Evolutionary conservation across 2,888 invertebrate species (phyloP).

Genomic region (Chymomyza amoena): DNA sequence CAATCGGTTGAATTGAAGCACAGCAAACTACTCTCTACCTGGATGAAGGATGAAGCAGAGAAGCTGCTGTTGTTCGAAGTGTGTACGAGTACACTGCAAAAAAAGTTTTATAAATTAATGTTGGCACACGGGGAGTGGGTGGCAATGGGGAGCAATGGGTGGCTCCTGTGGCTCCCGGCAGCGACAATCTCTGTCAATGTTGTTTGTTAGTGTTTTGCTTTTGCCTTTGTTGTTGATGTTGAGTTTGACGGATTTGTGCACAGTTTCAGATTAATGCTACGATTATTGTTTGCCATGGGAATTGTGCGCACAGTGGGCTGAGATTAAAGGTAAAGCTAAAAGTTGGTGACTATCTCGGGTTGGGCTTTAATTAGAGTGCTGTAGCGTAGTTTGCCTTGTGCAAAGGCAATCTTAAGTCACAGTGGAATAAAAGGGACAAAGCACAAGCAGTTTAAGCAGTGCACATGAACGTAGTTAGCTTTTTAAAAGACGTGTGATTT

Average conservation of each 20-base stretch:
- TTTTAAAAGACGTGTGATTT: no score
- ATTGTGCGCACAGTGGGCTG: slow-evolving; percentile 50
- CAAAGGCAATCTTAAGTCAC: no score
- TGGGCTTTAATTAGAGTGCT: neutral
- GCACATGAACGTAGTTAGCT: no score
- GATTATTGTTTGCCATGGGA: slow-evolving; percentile 66
- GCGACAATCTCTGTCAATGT: slow-evolving; percentile 54
- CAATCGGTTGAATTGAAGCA: neutral
- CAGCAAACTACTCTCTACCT: slow-evolving; percentile 37
- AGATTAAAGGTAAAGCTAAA: neutral
- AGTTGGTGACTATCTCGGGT: neutral
- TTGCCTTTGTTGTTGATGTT: slow-evolving; percentile 28
- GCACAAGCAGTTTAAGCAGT: no score
- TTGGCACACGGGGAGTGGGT: slow-evolving; percentile 28
- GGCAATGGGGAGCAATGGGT: no score
- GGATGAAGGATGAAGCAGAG: slow-evolving; percentile 40
- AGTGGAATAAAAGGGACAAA: no score
- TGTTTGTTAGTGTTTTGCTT: slow-evolving; percentile 47
- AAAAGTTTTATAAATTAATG: slow-evolving; percentile 62
- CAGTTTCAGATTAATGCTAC: slow-evolving; percentile 70
- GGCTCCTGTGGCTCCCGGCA: neutral
- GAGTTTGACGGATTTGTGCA: slow-evolving; percentile 71
- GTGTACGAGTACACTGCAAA: slow-evolving; percentile 10
- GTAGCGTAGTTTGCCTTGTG: neutral
- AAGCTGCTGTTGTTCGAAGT: slow-evolving; percentile 8